These are phyloP conservation scores for Atherinomorus stipes DNA, from an alignment of 2,113 vertebrate genomes.

Conservation along the genomic window DNA sequence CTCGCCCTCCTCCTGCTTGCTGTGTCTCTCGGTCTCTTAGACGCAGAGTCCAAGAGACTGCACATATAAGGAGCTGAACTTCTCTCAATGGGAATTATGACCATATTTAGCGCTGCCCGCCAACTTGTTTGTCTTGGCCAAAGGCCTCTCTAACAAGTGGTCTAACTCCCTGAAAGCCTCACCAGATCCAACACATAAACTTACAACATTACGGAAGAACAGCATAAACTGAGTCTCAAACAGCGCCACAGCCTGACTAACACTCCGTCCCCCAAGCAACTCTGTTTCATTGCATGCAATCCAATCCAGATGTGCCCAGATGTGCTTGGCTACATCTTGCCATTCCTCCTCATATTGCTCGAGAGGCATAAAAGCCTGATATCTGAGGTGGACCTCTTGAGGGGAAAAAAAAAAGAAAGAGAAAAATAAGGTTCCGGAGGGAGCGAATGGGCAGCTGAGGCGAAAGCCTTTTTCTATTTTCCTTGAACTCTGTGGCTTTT, in stretches of 20 bases:
- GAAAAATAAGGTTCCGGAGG: background rate
- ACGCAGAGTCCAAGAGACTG: slow-evolving; percentile 62
- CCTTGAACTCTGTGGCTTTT: slow-evolving; percentile 67
- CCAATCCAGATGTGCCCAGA: slow-evolving; percentile 77
- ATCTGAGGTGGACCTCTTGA: slow-evolving; percentile 36
- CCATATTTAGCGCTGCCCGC: slow-evolving; percentile 85
- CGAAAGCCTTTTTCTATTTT: slow-evolving; percentile 53
- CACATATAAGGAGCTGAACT: slow-evolving; percentile 85
- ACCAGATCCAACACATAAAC: slow-evolving; percentile 57
- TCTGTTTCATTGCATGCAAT: slow-evolving; percentile 50
- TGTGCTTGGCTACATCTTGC: slow-evolving; percentile 52
- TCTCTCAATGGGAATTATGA: slow-evolving; percentile 81
- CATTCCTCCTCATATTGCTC: slow-evolving; percentile 35
- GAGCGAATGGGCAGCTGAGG: slow-evolving; percentile 39
- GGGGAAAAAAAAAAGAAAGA: slow-evolving; percentile 22
- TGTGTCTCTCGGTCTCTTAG: slow-evolving; percentile 28
- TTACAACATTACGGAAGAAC: slow-evolving; percentile 50
- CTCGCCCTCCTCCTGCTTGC: slow-evolving; percentile 37
- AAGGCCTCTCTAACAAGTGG: slow-evolving; percentile 59
- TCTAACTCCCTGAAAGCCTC: slow-evolving; percentile 43
- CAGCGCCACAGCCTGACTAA: slow-evolving; percentile 59
- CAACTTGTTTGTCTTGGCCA: slow-evolving; percentile 79
- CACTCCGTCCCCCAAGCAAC: slow-evolving; percentile 51
- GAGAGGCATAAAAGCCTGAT: slow-evolving; percentile 35
- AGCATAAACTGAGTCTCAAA: slow-evolving; percentile 57